A percentile compares a stretch with the other conserved stretches of the same genome.
Conservation (phyloP, 2,888 invertebrate genomes). For the Ornithoptera alexandrae region DNA sequence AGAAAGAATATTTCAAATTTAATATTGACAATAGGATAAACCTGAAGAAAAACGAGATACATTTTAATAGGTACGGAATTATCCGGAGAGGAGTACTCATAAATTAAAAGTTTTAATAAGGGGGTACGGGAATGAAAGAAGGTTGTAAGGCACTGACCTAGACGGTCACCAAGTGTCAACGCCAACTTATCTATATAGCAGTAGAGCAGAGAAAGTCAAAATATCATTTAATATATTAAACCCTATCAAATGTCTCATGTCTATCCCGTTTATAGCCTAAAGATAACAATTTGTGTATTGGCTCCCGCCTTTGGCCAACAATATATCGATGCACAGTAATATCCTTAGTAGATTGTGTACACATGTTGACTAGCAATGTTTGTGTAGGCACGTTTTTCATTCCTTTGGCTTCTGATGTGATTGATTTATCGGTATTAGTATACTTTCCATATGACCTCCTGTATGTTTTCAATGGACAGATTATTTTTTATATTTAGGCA, state of each 20-base stretch:
- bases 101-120: too few species aligned
- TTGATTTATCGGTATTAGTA: conserved; percentile 9
- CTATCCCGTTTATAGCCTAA: background rate
- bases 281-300: conserved; percentile 12
- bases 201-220: background rate
- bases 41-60: too few species aligned
- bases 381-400: conserved; percentile 14
- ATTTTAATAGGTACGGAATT: too few species aligned
- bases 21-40: too few species aligned
- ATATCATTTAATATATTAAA: background rate
- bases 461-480: conserved; percentile 3
- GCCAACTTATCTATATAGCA: too few species aligned
- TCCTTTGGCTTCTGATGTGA: conserved; percentile 10
- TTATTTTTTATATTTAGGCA: background rate
- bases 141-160: too few species aligned
- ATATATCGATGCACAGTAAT: conserved; percentile 6
- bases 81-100: too few species aligned
- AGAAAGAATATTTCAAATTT: too few species aligned
- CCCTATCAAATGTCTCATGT: background rate
- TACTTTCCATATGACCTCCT: background rate
- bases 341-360: conserved; percentile 14
- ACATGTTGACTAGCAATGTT: conserved; percentile 20
- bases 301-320: conserved; percentile 16
- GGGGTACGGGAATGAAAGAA: too few species aligned
- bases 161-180: too few species aligned